Evolutionary conservation across 1,140 invertebrate genomes (phyloP).

Genomic region (Caerostris extrusa): DNA sequence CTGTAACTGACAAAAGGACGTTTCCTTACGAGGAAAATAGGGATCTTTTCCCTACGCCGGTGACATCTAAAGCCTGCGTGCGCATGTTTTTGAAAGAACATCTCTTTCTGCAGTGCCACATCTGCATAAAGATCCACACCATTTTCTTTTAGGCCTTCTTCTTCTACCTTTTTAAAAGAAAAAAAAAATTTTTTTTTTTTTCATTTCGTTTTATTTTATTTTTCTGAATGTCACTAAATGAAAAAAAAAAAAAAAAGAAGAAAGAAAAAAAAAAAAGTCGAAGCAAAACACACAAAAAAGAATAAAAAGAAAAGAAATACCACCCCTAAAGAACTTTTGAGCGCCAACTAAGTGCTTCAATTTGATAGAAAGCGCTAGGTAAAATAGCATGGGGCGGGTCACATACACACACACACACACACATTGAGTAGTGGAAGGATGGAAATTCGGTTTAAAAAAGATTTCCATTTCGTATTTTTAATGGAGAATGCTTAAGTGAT

Average conservation of each 20-base stretch:
- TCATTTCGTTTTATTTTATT: background rate
- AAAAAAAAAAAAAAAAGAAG: background rate
- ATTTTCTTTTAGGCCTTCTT: background rate
- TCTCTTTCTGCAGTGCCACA: conserved; percentile 26
- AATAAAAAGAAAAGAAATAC: conserved; percentile 25
- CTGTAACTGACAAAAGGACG: too few species aligned
- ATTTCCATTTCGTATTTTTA: conserved; percentile 75
- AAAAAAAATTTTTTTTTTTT: too few species aligned
- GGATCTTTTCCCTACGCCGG: too few species aligned
- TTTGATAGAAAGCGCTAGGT: conserved; percentile 76
- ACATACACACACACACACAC: background rate
- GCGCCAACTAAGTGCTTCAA: conserved; percentile 67
- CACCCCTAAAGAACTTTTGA: conserved; percentile 69
- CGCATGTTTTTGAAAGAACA: conserved; percentile 14
- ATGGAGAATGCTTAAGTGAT: conserved; percentile 75
- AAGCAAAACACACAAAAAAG: conserved; percentile 42
- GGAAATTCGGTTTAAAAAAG: conserved; percentile 52
- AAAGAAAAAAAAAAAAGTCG: background rate
- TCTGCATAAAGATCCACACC: conserved; percentile 39
- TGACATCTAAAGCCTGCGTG: background rate
- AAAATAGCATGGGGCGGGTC: conserved; percentile 58
- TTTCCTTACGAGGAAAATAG: too few species aligned
- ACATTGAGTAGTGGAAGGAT: background rate
- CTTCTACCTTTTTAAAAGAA: conserved; percentile 12
- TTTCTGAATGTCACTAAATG: conserved; percentile 55